Evolutionary conservation across 2,113 vertebrate species (phyloP).

Genomic region (Chaetops frenatus): DNA sequence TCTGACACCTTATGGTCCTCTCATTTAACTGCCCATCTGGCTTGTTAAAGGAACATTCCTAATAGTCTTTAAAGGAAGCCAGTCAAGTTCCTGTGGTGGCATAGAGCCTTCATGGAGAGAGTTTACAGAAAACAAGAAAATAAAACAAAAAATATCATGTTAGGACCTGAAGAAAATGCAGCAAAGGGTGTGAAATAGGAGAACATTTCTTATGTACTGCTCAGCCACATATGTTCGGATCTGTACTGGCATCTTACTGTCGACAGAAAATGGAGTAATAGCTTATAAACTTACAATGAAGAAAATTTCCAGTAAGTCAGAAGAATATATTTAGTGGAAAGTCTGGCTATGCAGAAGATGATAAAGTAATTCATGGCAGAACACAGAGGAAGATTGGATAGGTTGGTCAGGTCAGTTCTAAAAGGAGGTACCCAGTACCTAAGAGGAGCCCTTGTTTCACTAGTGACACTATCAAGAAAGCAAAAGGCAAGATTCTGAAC

Average conservation of each 20-base stretch:
- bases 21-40: not conserved
- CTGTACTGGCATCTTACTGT: not conserved
- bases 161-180: not conserved
- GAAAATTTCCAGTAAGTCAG: not conserved
- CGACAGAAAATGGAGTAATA: not conserved
- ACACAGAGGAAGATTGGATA: not conserved
- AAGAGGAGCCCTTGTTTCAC: not conserved
- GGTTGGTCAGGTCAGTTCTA: not conserved
- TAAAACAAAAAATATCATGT: not conserved
- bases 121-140: conserved; percentile 3
- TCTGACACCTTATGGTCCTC: not conserved
- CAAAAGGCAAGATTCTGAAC: not conserved
- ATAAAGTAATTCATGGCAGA: not conserved
- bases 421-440: not conserved
- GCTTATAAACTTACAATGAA: not conserved
- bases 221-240: not conserved
- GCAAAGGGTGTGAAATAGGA: not conserved
- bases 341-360: not conserved
- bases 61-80: not conserved
- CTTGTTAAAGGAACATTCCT: not conserved
- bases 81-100: not conserved
- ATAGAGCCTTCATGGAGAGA: not conserved
- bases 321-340: not conserved
- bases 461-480: not conserved
- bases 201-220: not conserved